Evolutionary conservation across 1,140 invertebrate species (phyloP).

Genomic region (Ridgeia piscesae): DNA sequence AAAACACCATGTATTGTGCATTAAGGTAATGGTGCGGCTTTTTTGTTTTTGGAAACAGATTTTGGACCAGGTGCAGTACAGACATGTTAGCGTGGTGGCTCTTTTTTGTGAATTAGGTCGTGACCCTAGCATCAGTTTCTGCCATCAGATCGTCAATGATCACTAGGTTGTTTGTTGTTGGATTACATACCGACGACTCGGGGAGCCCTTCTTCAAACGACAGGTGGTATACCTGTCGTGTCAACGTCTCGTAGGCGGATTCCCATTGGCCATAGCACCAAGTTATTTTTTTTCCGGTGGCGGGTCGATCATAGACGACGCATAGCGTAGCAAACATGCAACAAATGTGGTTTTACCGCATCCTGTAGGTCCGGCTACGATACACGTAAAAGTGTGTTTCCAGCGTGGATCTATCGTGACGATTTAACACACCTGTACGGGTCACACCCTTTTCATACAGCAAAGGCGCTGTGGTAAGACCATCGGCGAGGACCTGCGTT

Average conservation of each 20-base stretch:
- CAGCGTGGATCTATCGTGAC: background rate
- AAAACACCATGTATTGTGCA: background rate
- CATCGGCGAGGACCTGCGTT: too few relatives aligned
- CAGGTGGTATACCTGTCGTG: too few relatives aligned
- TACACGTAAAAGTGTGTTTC: background rate
- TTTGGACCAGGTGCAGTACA: background rate
- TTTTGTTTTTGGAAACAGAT: slow-evolving; percentile 11
- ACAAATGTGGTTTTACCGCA: too few relatives aligned
- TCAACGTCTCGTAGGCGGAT: too few relatives aligned
- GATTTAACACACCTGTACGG: background rate
- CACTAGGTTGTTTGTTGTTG: background rate
- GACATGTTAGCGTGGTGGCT: background rate
- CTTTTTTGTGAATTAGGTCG: background rate
- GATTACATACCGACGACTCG: too few relatives aligned
- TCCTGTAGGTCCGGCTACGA: too few relatives aligned
- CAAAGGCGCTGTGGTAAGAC: background rate
- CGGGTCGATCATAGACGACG: background rate
- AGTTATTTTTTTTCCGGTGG: background rate
- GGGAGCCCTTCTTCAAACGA: too few relatives aligned
- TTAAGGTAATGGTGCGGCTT: background rate
- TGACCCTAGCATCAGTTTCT: background rate
- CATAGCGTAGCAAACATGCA: background rate
- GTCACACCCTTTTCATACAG: background rate
- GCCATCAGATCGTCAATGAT: slow-evolving; percentile 9
- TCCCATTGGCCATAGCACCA: slow-evolving; percentile 3